Base-by-base conservation (phyloP, 2,888 invertebrate genomes). In the Noctua janthina region DNA sequence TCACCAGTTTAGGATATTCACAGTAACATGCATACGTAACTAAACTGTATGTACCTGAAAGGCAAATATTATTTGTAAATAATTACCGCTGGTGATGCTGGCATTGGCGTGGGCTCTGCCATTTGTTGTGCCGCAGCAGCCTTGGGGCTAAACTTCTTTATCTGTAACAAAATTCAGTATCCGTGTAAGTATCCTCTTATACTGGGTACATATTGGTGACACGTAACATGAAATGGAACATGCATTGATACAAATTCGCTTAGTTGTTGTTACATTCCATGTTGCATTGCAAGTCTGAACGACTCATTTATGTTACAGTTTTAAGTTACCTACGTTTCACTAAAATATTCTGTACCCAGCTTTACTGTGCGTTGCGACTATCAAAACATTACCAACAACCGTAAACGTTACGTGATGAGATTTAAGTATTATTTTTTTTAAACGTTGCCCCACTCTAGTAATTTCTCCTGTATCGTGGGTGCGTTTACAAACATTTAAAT, bases 51-150 rank as follows among this genome's bases (percentile, higher is more conserved):
- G 11, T n/a, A n/a, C 10, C 11, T 59, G 62, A 29, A 29, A 62
- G 29, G 15, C 29, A 62, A 64, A 64, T 59, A 59, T 59, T n/a
- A 59, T 20, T 35, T 68, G 15, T n/a, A 68, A n/a, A n/a, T 43
- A 46, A 46, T 46, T 68, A 68, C 68, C 84, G n/a, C 68, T 75
- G 68, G 49, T n/a, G 81, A 72, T 29, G 54, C 39, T 54, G 72
- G 74, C 56, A 84, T 54, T 35, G 85, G 74, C 35, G 79, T 54
- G 29, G 85, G 81, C 15, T 84, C 81, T 8, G 62, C 46, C 67
- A 74, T 66, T 29, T 78, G 85, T 35, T 84, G 84, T 20, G 23
- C 54, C 5, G 51, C 56, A n/a, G 15, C 29, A n/a, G 11, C 29
- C 17, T 79, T 73, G 23, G 64, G 17, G 35, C 75, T 80, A 13